Evolutionary conservation across 1,140 invertebrate species (phyloP).

Genomic region (Rhopalosiphum maidis): DNA sequence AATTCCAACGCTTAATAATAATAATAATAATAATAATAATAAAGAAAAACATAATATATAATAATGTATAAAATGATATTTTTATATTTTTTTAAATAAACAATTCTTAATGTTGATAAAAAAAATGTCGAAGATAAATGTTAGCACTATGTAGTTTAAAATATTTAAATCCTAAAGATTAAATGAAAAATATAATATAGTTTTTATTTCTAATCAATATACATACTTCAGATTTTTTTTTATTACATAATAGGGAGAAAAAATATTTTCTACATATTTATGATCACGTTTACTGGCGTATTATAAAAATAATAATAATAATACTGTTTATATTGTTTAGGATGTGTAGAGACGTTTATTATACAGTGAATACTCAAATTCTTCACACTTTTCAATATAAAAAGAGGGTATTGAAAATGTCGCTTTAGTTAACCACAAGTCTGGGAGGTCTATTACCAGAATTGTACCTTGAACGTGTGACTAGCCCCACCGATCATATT

Average conservation of each 20-base stretch:
- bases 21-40: no score
- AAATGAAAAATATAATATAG: not conserved
- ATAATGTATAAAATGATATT: not conserved
- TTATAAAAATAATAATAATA: not conserved
- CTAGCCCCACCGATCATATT: conserved; percentile 7
- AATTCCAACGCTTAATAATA: no score
- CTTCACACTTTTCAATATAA: conserved; percentile 22
- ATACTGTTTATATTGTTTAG: not conserved
- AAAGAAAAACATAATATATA: not conserved
- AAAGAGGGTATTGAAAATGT: conserved; percentile 29
- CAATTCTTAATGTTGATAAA: not conserved
- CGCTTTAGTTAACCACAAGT: not conserved
- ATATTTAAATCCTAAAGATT: not conserved
- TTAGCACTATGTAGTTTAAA: no score
- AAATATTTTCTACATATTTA: conserved; percentile 31
- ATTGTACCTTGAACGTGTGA: conserved; percentile 18
- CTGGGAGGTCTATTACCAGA: conserved; percentile 40
- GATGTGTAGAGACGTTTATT: not conserved
- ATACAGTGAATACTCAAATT: conserved; percentile 30
- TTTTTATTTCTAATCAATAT: not conserved
- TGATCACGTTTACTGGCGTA: not conserved
- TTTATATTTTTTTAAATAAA: not conserved
- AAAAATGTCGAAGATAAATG: not conserved
- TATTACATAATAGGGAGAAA: not conserved
- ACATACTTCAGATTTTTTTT: not conserved